Evolutionary conservation across 2,888 invertebrate genomes (phyloP).

Genomic region (Anagyrus pseudococci): DNA sequence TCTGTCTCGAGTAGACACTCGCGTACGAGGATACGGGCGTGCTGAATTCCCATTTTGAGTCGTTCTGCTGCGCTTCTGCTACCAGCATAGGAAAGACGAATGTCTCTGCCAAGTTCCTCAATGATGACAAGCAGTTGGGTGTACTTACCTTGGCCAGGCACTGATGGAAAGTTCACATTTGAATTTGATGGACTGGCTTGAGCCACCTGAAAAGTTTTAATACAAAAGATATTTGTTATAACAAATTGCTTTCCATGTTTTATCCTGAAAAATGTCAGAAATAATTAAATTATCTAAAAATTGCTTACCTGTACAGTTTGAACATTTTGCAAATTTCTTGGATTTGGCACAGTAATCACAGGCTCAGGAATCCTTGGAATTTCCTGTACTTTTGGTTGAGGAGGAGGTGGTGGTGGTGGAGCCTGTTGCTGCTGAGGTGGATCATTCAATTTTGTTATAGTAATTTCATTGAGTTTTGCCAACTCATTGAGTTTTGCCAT

Average conservation of each 20-base stretch:
- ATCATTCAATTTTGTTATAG: slow-evolving; percentile 59
- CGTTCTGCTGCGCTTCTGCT: slow-evolving; percentile 60
- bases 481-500: slow-evolving; percentile 59
- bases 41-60: slow-evolving; percentile 59
- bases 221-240: too few relatives aligned
- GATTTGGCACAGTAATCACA: slow-evolving; percentile 61
- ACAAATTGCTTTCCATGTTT: too few relatives aligned
- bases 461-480: slow-evolving; percentile 60
- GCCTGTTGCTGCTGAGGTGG: slow-evolving; percentile 45
- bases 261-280: too few relatives aligned
- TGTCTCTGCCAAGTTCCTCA: slow-evolving; percentile 63
- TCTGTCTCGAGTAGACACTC: slow-evolving; percentile 59
- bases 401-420: slow-evolving; percentile 21
- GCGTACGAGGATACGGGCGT: slow-evolving; percentile 58
- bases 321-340: slow-evolving; percentile 54
- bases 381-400: slow-evolving; percentile 48
- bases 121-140: slow-evolving; percentile 60
- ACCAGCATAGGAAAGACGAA: slow-evolving; percentile 59
- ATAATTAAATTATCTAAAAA: neutral
- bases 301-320: slow-evolving; percentile 52
- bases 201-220: slow-evolving; percentile 43
- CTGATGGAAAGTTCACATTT: slow-evolving; percentile 55
- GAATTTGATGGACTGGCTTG: slow-evolving; percentile 58
- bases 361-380: slow-evolving; percentile 58
- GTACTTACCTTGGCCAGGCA: slow-evolving; percentile 60